Evolutionary conservation across 2,797 vertebrate species (phyloP), one percentile per base, ranked within the genome.

Genomic region (Argyrosomus regius): DNA sequence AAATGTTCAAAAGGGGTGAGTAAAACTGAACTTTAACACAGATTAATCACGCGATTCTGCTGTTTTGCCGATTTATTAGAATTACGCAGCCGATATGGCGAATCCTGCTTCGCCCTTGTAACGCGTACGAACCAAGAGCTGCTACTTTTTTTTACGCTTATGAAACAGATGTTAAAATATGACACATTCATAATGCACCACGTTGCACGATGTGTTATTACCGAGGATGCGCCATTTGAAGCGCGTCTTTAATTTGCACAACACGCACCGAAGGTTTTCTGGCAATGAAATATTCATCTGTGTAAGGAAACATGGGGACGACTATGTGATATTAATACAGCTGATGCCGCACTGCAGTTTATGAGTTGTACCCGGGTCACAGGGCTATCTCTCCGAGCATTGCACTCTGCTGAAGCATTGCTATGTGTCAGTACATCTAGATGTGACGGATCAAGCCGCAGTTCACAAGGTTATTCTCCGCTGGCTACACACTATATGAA

Each of bases 301-400:
- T 84, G 84, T 85, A 58, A 84, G 85, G 83, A 92, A 89, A 90
- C 92, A 76, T 59, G 80, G 86, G 78, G 77, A 84, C 72, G 80
- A 88, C 88, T 87, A 87, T 88, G 92, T 88, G 93, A 91, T 93
- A 92, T 90, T 92, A 91, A 92, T 87, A 89, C 84, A 87, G 84
- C 87, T 83, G 86, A 92, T 96, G 95, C 94, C 95, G 96, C 96
- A 96, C 88, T 96, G 96, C 95, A 96, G 95, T 94, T 95, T 95
- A 93, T 94, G 88, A 93, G 86, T 93, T 94, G 92, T 92, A 76
- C 91, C 89, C 78, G 77, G 92, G 90, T 91, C 87, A 92, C 78
- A 87, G 28, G 85, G 88, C 87, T 92, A 86, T 93, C 90, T 92
- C 80, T 83, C 54, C 31, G 41, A 85, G 80, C 78, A 11, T 6